Conservation (phyloP, 1,140 invertebrate genomes). For the Acromyrmex echinatior region DNA sequence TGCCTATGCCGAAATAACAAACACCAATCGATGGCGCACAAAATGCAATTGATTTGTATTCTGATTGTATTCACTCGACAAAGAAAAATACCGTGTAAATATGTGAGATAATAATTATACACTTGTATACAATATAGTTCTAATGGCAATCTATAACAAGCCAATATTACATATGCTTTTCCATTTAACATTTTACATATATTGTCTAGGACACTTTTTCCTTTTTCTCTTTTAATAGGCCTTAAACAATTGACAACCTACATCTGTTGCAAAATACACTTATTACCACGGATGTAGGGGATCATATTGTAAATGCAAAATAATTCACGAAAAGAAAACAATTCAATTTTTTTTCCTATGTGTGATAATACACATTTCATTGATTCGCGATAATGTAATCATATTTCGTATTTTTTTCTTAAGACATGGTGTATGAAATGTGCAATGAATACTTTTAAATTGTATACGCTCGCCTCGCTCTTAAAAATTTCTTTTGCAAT, state of each 20-base stretch:
- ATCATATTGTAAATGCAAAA: slow-evolving; percentile 54
- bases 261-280: slow-evolving; percentile 55
- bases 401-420: slow-evolving; percentile 13
- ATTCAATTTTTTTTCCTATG: not conserved
- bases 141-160: slow-evolving; percentile 63
- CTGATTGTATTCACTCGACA: slow-evolving; percentile 25
- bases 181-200: slow-evolving; percentile 52
- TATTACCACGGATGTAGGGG: slow-evolving; percentile 44
- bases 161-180: slow-evolving; percentile 55
- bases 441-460: slow-evolving; percentile 40
- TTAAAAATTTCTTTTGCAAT: slow-evolving; percentile 17
- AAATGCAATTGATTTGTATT: slow-evolving; percentile 33
- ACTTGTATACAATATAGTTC: slow-evolving; percentile 40
- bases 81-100: slow-evolving; percentile 36
- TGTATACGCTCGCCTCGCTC: not conserved
- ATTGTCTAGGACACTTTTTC: slow-evolving; percentile 52
- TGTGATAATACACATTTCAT: not conserved
- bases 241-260: slow-evolving; percentile 73
- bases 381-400: slow-evolving; percentile 32
- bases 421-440: not conserved
- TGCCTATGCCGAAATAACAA: slow-evolving; percentile 9
- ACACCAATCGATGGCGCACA: slow-evolving; percentile 1
- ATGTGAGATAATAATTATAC: slow-evolving; percentile 37
- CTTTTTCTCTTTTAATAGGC: slow-evolving; percentile 64
- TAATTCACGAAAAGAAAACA: slow-evolving; percentile 38